Conservation (phyloP, 1,140 invertebrate species). For the Hylyphantes graminicola region DNA sequence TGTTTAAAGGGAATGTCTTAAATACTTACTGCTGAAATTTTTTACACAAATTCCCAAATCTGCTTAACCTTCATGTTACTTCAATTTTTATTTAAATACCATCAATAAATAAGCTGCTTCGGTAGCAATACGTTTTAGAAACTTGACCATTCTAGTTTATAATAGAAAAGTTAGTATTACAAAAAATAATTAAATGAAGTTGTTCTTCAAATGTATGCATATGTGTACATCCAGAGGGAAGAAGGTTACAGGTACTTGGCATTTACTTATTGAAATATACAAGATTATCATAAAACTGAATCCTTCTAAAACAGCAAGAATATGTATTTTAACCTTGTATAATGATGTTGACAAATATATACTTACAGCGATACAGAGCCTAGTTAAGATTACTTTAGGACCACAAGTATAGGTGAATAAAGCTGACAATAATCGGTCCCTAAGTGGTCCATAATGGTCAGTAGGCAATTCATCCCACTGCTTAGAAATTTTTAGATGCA, state of each 20-base stretch:
- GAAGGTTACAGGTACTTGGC: slow-evolving; percentile 10
- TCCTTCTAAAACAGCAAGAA: neutral
- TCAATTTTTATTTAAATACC: too few species aligned
- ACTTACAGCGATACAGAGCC: slow-evolving; percentile 87
- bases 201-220: too few species aligned
- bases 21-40: too few species aligned
- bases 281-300: neutral
- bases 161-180: too few species aligned
- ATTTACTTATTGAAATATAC: too few species aligned
- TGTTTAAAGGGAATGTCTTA: too few species aligned
- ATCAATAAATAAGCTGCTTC: too few species aligned
- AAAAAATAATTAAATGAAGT: too few species aligned
- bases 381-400: slow-evolving; percentile 80
- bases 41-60: too few species aligned
- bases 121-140: too few species aligned
- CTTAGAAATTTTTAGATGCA: slow-evolving; percentile 87
- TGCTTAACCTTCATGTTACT: too few species aligned
- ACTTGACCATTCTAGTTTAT: too few species aligned
- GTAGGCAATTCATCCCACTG: slow-evolving; percentile 86
- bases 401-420: slow-evolving; percentile 79
- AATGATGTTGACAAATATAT: neutral
- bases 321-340: neutral
- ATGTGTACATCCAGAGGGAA: slow-evolving; percentile 19
- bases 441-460: slow-evolving; percentile 79
- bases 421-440: slow-evolving; percentile 79